Evolutionary conservation across 2,888 invertebrate genomes (phyloP).

Genomic region (Nephrotoma appendiculata): DNA sequence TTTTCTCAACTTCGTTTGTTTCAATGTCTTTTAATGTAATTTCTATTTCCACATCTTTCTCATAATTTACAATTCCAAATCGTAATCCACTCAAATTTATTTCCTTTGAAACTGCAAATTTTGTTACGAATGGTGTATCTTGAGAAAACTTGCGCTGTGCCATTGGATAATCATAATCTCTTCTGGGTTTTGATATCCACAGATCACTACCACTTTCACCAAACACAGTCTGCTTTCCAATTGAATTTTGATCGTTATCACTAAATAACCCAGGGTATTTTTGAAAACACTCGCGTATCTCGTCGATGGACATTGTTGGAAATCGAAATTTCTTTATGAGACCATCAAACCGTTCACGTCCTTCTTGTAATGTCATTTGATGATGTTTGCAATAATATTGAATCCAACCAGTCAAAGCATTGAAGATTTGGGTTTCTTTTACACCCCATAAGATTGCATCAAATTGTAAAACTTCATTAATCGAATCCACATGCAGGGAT

Average conservation of each 20-base stretch:
- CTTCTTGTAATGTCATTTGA: not conserved
- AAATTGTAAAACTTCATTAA: not conserved
- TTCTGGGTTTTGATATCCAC: not conserved
- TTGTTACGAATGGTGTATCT: no score
- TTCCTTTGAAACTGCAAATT: no score
- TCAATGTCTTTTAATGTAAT: no score
- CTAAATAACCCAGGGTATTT: not conserved
- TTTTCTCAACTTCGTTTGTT: no score
- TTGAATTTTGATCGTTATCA: not conserved
- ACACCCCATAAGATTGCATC: not conserved
- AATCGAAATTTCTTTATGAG: not conserved
- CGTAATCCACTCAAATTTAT: no score
- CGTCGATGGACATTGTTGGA: not conserved
- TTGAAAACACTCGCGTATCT: not conserved
- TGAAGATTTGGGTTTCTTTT: not conserved
- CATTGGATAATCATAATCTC: no score
- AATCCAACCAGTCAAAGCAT: not conserved
- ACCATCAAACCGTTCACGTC: not conserved
- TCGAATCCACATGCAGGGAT: not conserved
- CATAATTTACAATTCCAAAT: no score
- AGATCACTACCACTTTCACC: not conserved
- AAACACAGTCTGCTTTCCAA: not conserved
- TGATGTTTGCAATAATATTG: not conserved
- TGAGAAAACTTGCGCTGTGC: no score
- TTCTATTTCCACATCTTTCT: no score